These are phyloP conservation scores for Dasypus novemcinctus DNA, from an alignment of 2,113 vertebrate species.

Conservation along the genomic window DNA sequence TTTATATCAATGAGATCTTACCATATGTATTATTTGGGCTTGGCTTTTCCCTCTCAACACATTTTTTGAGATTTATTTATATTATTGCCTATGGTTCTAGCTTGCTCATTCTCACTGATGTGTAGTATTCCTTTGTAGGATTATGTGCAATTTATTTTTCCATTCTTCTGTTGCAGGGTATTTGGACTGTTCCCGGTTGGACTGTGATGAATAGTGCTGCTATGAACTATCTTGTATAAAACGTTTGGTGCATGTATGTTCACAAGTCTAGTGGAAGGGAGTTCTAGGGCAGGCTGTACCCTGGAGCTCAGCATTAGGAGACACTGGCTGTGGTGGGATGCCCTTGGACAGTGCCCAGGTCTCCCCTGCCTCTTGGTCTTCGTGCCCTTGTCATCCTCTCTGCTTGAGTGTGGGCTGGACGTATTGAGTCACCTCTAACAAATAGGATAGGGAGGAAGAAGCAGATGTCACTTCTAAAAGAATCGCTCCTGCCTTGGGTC, in stretches of 20 bases:
- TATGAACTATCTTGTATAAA: background rate
- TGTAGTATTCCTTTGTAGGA: background rate
- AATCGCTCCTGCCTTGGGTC: background rate
- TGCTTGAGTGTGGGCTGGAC: background rate
- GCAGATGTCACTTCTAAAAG: background rate
- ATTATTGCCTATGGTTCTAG: background rate
- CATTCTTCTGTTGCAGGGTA: background rate
- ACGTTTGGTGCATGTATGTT: background rate
- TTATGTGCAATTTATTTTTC: background rate
- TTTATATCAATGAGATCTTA: background rate
- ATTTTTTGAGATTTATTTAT: background rate
- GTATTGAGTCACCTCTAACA: background rate
- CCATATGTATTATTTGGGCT: background rate
- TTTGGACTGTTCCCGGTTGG: conserved; percentile 12
- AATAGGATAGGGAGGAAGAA: background rate
- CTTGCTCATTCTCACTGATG: background rate
- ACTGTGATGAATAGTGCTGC: background rate
- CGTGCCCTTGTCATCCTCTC: background rate
- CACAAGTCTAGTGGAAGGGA: fast-evolving
- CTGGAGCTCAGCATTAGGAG: background rate
- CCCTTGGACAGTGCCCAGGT: background rate
- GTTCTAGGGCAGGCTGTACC: background rate
- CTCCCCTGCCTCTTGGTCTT: background rate
- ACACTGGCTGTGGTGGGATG: background rate
- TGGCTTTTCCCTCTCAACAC: background rate